A percentile compares a stretch with the other conserved stretches of the same genome.
Conservation (phyloP, 2,797 vertebrate species). For the Craterocephalus amniculus region DNA sequence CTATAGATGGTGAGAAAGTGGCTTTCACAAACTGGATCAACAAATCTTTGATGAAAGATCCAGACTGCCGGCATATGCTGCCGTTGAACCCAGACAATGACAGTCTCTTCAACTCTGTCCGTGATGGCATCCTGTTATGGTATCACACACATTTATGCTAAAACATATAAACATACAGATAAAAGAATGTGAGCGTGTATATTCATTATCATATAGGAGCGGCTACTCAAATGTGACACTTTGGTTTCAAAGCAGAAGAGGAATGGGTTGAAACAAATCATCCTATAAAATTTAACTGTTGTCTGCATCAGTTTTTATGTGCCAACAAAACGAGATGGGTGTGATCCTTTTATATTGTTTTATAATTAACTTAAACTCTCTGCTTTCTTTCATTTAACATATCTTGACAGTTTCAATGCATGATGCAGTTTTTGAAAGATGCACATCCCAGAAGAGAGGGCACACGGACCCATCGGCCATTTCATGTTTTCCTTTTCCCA, state of each 20-base stretch:
- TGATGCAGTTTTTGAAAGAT: slow-evolving; percentile 1
- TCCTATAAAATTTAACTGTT: background rate
- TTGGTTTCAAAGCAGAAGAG: background rate
- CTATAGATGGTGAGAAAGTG: slow-evolving; percentile 95
- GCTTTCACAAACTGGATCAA: slow-evolving; percentile 99
- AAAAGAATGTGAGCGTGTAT: background rate
- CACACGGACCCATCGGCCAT: background rate
- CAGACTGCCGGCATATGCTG: slow-evolving; percentile 91
- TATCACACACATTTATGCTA: slow-evolving; percentile 63
- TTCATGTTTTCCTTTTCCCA: background rate
- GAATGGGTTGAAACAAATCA: background rate
- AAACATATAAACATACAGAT: background rate
- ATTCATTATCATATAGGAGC: background rate
- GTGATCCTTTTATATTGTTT: slow-evolving; percentile 34
- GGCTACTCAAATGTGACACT: background rate
- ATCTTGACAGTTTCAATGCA: background rate
- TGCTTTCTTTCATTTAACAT: background rate
- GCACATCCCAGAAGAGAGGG: background rate
- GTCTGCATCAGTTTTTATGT: background rate
- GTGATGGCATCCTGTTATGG: slow-evolving; percentile 96
- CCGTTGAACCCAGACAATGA: slow-evolving; percentile 90
- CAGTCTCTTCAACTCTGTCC: slow-evolving; percentile 92
- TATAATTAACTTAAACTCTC: slow-evolving; percentile 1
- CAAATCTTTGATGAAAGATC: slow-evolving; percentile 91
- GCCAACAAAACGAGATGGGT: background rate